A percentile compares a stretch with the other conserved stretches of the same genome.
Conservation (phyloP, 2,888 invertebrate species). For the Chaetogeoica ovagalla region DNA sequence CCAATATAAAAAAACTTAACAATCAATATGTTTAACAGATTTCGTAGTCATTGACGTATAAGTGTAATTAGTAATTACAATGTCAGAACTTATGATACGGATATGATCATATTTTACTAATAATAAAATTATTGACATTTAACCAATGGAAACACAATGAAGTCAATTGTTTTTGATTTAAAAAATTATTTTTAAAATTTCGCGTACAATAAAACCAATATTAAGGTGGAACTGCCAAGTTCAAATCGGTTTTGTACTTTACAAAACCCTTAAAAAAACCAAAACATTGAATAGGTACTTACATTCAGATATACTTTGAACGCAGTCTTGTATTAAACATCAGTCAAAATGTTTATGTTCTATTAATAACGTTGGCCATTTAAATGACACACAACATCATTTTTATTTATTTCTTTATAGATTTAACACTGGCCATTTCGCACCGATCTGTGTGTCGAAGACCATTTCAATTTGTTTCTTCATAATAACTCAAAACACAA, state of each 20-base stretch:
- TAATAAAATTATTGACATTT: too few species aligned
- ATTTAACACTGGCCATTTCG: constrained; percentile 57
- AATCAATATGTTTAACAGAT: too few species aligned
- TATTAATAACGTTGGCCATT: background rate
- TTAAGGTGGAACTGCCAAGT: background rate
- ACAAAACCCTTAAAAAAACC: too few species aligned
- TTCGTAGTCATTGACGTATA: too few species aligned
- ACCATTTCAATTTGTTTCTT: constrained; percentile 58
- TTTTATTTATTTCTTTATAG: constrained; percentile 54
- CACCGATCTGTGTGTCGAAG: constrained; percentile 56
- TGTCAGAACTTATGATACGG: too few species aligned
- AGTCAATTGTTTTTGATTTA: constrained; percentile 53
- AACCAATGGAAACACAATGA: constrained; percentile 4
- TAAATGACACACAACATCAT: background rate
- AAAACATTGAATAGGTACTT: too few species aligned
- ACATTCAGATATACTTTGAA: too few species aligned
- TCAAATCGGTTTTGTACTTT: background rate
- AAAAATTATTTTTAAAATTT: background rate
- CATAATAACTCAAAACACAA: constrained; percentile 36
- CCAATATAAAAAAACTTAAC: too few species aligned
- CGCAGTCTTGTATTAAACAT: too few species aligned
- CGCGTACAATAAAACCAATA: background rate
- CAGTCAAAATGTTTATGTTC: too few species aligned
- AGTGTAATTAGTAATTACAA: too few species aligned
- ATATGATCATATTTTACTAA: too few species aligned